Conservation (phyloP, 2,797 vertebrate species). For the Falco naumanni region DNA sequence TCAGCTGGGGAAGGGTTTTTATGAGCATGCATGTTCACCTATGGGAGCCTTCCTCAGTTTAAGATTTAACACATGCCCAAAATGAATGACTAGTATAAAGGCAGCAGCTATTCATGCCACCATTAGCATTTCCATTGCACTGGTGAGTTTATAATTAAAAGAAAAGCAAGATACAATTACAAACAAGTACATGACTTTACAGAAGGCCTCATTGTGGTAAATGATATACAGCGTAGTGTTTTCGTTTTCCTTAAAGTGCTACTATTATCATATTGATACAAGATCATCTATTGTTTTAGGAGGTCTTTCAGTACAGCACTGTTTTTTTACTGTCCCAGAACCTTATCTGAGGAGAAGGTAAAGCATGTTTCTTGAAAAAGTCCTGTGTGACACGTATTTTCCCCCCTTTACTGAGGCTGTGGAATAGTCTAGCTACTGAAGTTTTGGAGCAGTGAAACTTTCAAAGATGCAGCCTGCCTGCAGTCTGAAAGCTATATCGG, state of each 20-base stretch:
- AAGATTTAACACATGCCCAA: slow-evolving; percentile 2
- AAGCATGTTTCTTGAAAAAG: background rate
- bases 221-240: slow-evolving; percentile 70
- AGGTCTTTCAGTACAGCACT: slow-evolving; percentile 89
- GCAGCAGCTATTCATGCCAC: background rate
- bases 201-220: slow-evolving; percentile 79
- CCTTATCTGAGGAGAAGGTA: background rate
- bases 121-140: slow-evolving; percentile 29
- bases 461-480: background rate
- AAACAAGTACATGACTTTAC: slow-evolving; percentile 59
- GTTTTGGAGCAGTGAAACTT: background rate
- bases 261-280: background rate
- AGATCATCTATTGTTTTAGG: slow-evolving; percentile 85
- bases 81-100: background rate
- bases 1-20: background rate
- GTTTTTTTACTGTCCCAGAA: background rate
- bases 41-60: background rate
- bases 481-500: background rate
- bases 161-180: slow-evolving; percentile 30
- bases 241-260: slow-evolving; percentile 79
- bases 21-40: background rate
- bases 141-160: slow-evolving; percentile 44
- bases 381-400: background rate
- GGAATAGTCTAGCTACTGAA: background rate
- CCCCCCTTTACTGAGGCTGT: accelerated